Conservation (phyloP, 2,888 invertebrate genomes). For the Clivina fossor region DNA sequence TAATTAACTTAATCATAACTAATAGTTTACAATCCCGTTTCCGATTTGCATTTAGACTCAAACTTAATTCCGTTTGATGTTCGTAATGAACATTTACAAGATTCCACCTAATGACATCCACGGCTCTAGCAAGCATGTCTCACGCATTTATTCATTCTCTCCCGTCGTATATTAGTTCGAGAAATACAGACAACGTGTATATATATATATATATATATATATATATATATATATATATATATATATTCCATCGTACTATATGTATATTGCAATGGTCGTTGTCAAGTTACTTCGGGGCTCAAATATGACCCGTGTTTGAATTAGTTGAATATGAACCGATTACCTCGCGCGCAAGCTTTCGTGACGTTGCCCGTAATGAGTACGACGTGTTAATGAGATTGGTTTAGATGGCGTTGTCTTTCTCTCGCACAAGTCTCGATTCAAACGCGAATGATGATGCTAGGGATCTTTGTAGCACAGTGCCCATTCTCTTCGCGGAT, state of each 20-base stretch:
- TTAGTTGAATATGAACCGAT: conserved; percentile 30
- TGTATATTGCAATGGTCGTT: conserved; percentile 12
- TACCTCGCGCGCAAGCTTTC: conserved; percentile 24
- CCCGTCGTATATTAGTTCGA: no score
- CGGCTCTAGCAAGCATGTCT: no score
- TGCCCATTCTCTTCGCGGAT: no score
- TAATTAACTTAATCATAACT: no score
- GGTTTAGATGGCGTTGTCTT: conserved; percentile 22
- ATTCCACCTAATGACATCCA: conserved; percentile 19
- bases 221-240: no score
- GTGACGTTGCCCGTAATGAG: conserved; percentile 30
- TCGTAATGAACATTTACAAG: conserved; percentile 17
- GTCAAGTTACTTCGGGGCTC: conserved; percentile 17
- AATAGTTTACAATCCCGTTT: no score
- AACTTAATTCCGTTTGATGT: no score
- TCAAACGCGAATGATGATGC: neutral
- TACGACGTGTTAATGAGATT: conserved; percentile 27
- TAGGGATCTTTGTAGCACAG: no score
- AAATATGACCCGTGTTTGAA: conserved; percentile 14
- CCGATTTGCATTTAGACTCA: no score
- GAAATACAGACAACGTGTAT: no score
- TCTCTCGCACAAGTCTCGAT: conserved; percentile 4
- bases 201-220: no score
- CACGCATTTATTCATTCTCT: no score
- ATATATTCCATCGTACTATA: neutral